Base-by-base conservation (phyloP, 2,113 vertebrate species). In the Lepus americanus region DNA sequence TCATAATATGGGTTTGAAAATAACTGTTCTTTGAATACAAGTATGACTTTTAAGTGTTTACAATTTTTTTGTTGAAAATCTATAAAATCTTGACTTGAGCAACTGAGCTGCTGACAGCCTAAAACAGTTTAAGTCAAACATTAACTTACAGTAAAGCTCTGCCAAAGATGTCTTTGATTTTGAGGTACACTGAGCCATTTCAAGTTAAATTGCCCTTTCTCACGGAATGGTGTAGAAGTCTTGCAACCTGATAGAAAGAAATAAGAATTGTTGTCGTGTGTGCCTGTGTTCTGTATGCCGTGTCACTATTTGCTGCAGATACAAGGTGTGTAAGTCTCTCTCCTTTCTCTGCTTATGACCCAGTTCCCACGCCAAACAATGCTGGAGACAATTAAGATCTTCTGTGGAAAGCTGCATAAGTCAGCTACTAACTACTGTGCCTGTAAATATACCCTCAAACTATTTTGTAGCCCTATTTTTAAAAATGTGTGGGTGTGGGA, bases 401-500 rank as follows among this genome's bases (percentile, higher is more conserved):
- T 92, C 72, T 74, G 12, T 19, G 88, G 63, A 94, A 78, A 69
- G 59, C 61, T 85, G 95, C 61, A 2, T 76, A 88, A 95, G 90
- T 80, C 70, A 61, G 36, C 55, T 94, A 86, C 78, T 95, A 88
- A 94, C 77, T 89, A 82, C 93, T 78, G 9, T 77, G 29, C 95
- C 90, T 88, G 12, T 96, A 94, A 94, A 87, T 88, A 76, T 88
- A 72, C 14, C 83, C 61, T 83, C n/a, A 95, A 96, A 94, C 64
- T 83, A 27, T 96, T 93, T 89, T 89, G 61, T 87, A 95, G 89
- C 83, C 61, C n/a, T 97, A 51, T 96, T 97, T 97, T 95, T 53
- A 94, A 97, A 96, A 93, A 51, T 66, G 29, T 92, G 92, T 88
- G 70, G 70, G 69, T 96, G 66, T 96, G 82, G 53, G 88, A 97